Conservation (phyloP, 2,888 invertebrate genomes). For the Aporophyla lueneburgensis region DNA sequence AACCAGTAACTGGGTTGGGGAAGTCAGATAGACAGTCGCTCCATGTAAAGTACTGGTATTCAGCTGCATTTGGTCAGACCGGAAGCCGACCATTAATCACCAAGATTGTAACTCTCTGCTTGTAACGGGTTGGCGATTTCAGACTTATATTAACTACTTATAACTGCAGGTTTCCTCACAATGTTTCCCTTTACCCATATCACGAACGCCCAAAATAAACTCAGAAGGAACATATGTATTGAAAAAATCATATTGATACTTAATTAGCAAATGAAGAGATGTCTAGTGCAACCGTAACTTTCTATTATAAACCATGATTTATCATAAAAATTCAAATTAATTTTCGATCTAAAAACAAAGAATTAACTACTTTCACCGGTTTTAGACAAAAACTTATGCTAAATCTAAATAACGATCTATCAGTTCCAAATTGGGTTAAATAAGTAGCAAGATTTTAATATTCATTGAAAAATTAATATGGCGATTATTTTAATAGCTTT, state of each 20-base stretch:
- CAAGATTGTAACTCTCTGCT: too few species aligned
- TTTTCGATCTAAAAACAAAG: slow-evolving; percentile 50
- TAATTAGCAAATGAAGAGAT: not conserved
- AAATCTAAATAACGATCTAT: slow-evolving; percentile 45
- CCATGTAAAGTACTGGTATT: too few species aligned
- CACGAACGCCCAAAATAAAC: too few species aligned
- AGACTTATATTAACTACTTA: too few species aligned
- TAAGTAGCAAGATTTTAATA: slow-evolving; percentile 70
- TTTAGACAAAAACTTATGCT: slow-evolving; percentile 40
- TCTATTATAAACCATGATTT: slow-evolving; percentile 4
- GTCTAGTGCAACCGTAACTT: not conserved
- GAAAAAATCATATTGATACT: too few species aligned
- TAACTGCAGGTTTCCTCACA: too few species aligned
- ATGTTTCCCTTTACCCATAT: too few species aligned
- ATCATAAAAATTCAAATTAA: slow-evolving; percentile 40
- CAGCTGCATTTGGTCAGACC: not conserved
- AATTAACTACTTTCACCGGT: slow-evolving; percentile 50
- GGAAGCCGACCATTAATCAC: not conserved
- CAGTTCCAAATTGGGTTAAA: slow-evolving; percentile 57
- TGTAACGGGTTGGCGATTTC: too few species aligned
- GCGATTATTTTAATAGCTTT: slow-evolving; percentile 48
- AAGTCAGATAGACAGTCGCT: too few species aligned
- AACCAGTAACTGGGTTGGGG: too few species aligned
- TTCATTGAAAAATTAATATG: slow-evolving; percentile 73
- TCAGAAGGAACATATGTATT: too few species aligned